Base-by-base conservation (phyloP, 2,113 vertebrate species). In the Acinonyx jubatus region DNA sequence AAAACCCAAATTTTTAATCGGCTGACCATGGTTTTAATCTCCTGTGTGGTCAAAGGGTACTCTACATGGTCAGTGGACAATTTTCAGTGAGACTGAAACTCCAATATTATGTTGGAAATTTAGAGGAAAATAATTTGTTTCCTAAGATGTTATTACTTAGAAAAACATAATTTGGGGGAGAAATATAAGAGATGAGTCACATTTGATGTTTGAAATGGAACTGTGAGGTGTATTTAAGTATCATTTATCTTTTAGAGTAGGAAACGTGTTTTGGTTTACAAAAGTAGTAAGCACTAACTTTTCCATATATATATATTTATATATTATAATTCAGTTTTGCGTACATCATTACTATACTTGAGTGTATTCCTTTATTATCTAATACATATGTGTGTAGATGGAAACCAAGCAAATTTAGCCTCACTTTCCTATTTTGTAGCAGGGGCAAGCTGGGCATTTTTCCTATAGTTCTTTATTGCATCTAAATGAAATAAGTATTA, bases 121-220 rank as follows among this genome's bases (percentile, higher is more conserved):
- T 94, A 83, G 33, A 57, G 63, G 88, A 96, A 93, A 83, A 27
- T 61, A 90, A 76, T 93, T 87, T n/a, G 33, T 38, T 82, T 95
- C 66, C 66, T 68, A 81, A 85, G 74, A 38, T 81, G 36, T 68
- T 61, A 86, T 84, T 89, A 84, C 33, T 25, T 73, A 18, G 36
- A 89, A 89, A 85, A 85, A 84, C 12, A 52, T 94, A 1, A 23
- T 68, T 97, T 90, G 10, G 14, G 21, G 29, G 10, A 10, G 3
- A 31, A 66, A 36, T 21, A 12, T 95, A 74, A 92, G 13, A 85
- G 45, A 48, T 74, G 52, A 66, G 36, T 68, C 19, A 76, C 15
- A 52, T 85, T 81, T 80, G 45, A 31, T 80, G 25, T 92, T 96
- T 61, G 6, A 55, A 78, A 91, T 41, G 82, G 85, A 73, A 79